These are phyloP conservation scores for Pyrocoelia pectoralis DNA, from an alignment of 2,888 invertebrate species.

Conservation along the genomic window DNA sequence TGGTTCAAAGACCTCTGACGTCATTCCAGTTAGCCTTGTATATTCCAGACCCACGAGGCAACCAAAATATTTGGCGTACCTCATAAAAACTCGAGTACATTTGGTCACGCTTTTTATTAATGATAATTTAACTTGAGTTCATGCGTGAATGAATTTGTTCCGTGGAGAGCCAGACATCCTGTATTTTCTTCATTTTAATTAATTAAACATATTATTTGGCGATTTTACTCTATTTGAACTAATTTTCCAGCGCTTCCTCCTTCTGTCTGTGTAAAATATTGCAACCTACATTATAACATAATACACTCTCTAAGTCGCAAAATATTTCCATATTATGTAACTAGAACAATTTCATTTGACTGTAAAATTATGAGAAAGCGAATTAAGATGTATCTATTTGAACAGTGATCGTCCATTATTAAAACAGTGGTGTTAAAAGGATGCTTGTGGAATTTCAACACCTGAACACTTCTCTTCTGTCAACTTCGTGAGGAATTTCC, in stretches of 20 bases:
- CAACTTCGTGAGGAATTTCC: conserved; percentile 19
- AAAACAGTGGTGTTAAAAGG: conserved; percentile 15
- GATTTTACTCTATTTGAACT: not conserved
- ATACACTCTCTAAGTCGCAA: not conserved
- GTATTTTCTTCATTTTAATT: conserved; percentile 22
- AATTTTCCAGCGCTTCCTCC: too few relatives aligned
- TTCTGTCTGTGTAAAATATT: too few relatives aligned
- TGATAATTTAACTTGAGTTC: conserved; percentile 44
- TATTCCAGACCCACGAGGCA: conserved; percentile 39
- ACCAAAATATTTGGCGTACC: conserved; percentile 44
- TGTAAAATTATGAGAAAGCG: conserved; percentile 29
- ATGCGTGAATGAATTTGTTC: conserved; percentile 46
- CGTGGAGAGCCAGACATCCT: conserved; percentile 27
- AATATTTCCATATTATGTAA: conserved; percentile 14
- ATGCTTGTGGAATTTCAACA: conserved; percentile 10
- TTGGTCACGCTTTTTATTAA: conserved; percentile 45
- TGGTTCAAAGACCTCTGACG: conserved; percentile 53
- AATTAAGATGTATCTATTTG: too few relatives aligned
- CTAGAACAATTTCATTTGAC: conserved; percentile 22
- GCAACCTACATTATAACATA: not conserved
- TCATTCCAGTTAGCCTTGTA: conserved; percentile 48
- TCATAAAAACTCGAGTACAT: conserved; percentile 40
- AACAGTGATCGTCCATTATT: not conserved
- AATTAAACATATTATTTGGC: conserved; percentile 14
- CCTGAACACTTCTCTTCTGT: conserved; percentile 21